Conservation (phyloP, 1,140 invertebrate genomes). For the Anoplolepis gracilipes region DNA sequence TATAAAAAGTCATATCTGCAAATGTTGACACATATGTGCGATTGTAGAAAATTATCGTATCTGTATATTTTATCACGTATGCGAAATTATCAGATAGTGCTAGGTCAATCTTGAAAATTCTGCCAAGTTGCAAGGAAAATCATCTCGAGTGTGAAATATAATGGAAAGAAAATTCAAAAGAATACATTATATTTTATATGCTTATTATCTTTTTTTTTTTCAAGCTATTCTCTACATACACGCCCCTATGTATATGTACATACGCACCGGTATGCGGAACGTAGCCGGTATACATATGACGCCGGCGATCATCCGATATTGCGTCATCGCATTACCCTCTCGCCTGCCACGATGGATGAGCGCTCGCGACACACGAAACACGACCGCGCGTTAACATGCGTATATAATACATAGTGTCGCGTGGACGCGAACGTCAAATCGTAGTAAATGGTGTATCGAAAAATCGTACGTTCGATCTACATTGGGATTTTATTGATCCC, state of each 20-base stretch:
- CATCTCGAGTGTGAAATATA: neutral
- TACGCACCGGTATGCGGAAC: conserved; percentile 35
- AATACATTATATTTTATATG: neutral
- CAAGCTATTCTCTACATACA: neutral
- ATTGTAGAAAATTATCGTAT: too few species aligned
- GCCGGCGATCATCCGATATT: conserved; percentile 78
- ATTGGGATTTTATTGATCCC: neutral
- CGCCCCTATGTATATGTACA: too few species aligned
- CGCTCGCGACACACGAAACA: too few species aligned
- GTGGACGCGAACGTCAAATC: neutral
- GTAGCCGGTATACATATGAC: conserved; percentile 46
- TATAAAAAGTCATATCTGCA: too few species aligned
- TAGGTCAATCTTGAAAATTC: neutral
- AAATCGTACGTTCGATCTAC: neutral
- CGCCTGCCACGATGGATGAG: conserved; percentile 3
- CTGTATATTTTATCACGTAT: too few species aligned
- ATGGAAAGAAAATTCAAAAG: neutral
- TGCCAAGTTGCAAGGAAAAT: neutral
- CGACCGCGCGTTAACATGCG: neutral
- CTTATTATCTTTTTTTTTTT: neutral
- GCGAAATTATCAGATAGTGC: too few species aligned
- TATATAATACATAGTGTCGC: neutral
- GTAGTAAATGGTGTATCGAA: neutral
- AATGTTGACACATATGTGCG: too few species aligned
- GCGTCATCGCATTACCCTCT: conserved; percentile 69